Conservation (phyloP, 2,797 vertebrate genomes). For the Phalanger gymnotis region DNA sequence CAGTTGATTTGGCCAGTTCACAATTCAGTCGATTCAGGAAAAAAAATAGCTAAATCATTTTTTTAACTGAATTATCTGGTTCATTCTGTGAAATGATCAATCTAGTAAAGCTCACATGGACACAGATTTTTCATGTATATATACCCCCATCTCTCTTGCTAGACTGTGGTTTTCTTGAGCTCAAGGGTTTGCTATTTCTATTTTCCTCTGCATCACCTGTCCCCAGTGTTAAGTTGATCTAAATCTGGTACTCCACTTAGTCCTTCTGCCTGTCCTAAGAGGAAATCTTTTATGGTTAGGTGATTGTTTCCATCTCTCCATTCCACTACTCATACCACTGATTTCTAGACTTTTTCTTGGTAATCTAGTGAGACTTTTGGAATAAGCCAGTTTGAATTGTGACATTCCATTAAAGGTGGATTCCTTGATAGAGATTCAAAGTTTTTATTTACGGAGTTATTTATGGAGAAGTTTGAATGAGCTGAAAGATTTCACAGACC, state of each 20-base stretch:
- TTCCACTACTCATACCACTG: neutral
- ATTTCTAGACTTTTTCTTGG: constrained; percentile 20
- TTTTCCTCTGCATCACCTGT: neutral
- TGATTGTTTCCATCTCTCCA: neutral
- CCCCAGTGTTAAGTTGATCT: neutral
- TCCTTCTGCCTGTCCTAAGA: neutral
- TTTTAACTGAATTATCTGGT: neutral
- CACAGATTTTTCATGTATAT: neutral
- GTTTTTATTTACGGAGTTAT: neutral
- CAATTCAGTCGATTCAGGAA: neutral
- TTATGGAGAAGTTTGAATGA: neutral
- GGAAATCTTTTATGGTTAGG: neutral
- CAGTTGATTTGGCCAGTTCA: neutral
- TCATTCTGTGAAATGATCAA: neutral
- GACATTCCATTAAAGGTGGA: neutral
- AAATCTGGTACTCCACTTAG: neutral
- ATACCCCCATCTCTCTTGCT: neutral
- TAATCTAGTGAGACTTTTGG: neutral
- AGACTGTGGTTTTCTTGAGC: neutral
- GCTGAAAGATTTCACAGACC: neutral
- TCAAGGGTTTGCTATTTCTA: neutral
- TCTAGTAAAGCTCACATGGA: neutral
- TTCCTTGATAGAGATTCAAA: constrained; percentile 56
- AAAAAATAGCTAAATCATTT: neutral
- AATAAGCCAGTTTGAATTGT: neutral